Conservation (phyloP, 30 jellyfish, hydroid and myxozoan species). For the Mastigias papua region DNA sequence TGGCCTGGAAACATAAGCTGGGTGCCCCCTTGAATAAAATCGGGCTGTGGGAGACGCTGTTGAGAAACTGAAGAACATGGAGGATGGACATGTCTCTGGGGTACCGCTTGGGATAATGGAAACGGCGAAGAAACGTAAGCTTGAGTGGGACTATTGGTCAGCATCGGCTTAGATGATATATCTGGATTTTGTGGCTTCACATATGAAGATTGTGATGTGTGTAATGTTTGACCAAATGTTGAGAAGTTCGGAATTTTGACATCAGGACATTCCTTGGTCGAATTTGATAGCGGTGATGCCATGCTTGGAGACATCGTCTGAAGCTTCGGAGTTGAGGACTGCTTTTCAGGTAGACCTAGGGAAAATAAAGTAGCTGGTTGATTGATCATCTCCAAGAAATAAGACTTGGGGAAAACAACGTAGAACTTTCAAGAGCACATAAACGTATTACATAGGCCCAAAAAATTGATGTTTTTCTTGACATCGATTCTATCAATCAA, state of each 20-base stretch:
- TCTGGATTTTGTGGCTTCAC: background rate
- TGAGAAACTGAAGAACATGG: background rate
- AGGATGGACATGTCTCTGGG: constrained; percentile 16
- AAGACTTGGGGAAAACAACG: too few species aligned
- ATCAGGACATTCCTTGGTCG: background rate
- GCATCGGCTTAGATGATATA: background rate
- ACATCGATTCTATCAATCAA: too few species aligned
- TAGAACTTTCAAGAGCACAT: too few species aligned
- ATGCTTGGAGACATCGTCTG: background rate
- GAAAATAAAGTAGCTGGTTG: background rate
- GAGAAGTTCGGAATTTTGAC: background rate
- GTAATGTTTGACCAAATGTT: constrained; percentile 34
- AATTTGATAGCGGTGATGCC: background rate
- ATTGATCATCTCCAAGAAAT: too few species aligned
- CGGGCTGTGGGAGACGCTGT: constrained; percentile 45
- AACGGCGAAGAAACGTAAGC: constrained; percentile 16
- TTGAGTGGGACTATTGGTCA: background rate
- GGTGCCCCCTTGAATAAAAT: background rate
- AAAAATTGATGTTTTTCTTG: too few species aligned
- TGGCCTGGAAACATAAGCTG: constrained; percentile 16
- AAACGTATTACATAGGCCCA: too few species aligned
- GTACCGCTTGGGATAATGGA: constrained; percentile 11
- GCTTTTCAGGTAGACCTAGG: background rate
- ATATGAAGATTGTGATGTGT: constrained; percentile 2
- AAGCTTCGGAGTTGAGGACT: background rate